Evolutionary conservation across 2,113 vertebrate species (phyloP).

Genomic region (Rynchops niger): DNA sequence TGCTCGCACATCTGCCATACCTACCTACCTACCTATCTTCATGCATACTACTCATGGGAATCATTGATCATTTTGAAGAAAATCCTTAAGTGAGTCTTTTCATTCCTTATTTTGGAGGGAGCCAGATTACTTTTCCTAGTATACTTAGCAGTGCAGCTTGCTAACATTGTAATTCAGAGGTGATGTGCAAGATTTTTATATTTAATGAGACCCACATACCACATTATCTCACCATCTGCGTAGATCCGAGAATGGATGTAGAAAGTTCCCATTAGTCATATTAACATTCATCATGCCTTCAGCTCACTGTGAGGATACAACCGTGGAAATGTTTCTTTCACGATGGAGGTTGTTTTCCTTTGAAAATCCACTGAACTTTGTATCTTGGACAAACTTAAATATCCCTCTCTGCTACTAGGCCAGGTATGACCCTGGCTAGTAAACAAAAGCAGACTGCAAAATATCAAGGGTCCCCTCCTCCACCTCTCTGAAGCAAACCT

Average conservation of each 20-base stretch:
- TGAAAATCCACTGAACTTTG: constrained; percentile 8
- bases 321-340: constrained; percentile 32
- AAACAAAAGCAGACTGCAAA: neutral
- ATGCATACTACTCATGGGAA: neutral
- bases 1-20: neutral
- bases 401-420: neutral
- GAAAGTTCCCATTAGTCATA: constrained; percentile 43
- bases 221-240: constrained; percentile 49
- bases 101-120: neutral
- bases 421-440: neutral
- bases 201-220: constrained; percentile 52
- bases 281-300: constrained; percentile 55
- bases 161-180: constrained; percentile 36
- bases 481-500: constrained; percentile 56
- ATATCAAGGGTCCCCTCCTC: neutral
- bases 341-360: neutral
- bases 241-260: constrained; percentile 18
- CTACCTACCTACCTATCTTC: neutral
- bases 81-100: neutral
- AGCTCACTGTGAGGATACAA: constrained; percentile 2
- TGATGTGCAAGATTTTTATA: constrained; percentile 40
- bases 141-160: neutral
- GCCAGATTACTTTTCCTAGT: neutral
- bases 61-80: neutral
- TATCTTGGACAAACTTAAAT: neutral